Evolutionary conservation across 2,797 vertebrate genomes (phyloP).

Genomic region (Hirundo rustica): DNA sequence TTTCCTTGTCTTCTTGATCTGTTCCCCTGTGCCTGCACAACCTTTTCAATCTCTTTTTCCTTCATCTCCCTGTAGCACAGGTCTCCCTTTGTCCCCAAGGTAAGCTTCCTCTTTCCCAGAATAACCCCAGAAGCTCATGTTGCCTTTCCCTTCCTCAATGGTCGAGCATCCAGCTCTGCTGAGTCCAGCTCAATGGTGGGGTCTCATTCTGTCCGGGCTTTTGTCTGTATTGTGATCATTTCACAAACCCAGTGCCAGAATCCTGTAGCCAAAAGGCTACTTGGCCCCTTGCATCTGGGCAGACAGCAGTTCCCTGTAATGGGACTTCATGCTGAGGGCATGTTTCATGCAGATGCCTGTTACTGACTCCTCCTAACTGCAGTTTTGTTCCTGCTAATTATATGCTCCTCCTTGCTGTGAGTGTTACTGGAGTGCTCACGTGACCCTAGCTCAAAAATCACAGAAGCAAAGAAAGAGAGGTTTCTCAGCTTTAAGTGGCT

Average conservation of each 20-base stretch:
- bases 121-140: neutral
- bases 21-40: neutral
- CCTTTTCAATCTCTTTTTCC: neutral
- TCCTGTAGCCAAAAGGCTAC: neutral
- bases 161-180: neutral
- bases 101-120: neutral
- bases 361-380: conserved; percentile 14
- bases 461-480: neutral
- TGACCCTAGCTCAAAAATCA: neutral
- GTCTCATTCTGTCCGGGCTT: fast-evolving
- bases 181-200: fast-evolving
- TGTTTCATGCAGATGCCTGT: conserved; percentile 24
- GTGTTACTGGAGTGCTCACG: neutral
- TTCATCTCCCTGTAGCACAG: neutral
- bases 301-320: conserved; percentile 11
- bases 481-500: neutral
- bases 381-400: conserved; percentile 44
- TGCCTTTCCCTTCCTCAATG: neutral
- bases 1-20: neutral
- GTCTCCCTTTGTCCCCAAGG: neutral
- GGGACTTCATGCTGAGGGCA: neutral
- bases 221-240: neutral
- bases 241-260: conserved; percentile 8
- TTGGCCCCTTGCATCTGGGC: neutral
- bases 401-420: neutral